Evolutionary conservation across 1,140 invertebrate species (phyloP).

Genomic region (Drosophila pseudoananassae): DNA sequence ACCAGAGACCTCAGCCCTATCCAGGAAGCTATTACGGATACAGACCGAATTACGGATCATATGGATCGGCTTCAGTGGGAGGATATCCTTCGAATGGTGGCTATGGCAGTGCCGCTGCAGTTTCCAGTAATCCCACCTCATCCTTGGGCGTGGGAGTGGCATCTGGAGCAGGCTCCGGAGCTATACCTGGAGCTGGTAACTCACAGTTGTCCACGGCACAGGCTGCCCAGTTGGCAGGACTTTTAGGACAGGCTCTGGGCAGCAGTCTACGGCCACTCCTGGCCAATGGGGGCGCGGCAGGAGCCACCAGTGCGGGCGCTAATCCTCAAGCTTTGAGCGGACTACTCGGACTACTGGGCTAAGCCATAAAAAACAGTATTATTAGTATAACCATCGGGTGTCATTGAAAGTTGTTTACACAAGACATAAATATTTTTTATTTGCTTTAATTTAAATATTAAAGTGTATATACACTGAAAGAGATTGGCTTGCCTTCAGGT

Average conservation of each 20-base stretch:
- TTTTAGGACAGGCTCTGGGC: slow-evolving; percentile 64
- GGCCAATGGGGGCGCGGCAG: slow-evolving; percentile 52
- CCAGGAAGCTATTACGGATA: slow-evolving; percentile 48
- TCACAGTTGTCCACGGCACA: slow-evolving; percentile 52
- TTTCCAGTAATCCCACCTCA: slow-evolving; percentile 6
- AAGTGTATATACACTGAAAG: background rate
- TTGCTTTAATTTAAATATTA: background rate
- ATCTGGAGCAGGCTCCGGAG: slow-evolving; percentile 2
- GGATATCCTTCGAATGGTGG: slow-evolving; percentile 21
- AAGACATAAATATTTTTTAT: background rate
- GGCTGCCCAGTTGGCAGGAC: slow-evolving; percentile 60
- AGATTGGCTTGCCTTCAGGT: background rate
- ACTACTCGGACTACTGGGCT: slow-evolving; percentile 52
- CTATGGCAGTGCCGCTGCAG: slow-evolving; percentile 15
- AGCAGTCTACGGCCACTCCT: slow-evolving; percentile 62
- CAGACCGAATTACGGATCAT: slow-evolving; percentile 46
- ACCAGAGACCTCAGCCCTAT: slow-evolving; percentile 54
- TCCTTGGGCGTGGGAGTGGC: background rate
- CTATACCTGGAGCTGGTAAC: slow-evolving; percentile 8
- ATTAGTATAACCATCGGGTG: background rate
- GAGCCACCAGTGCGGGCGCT: slow-evolving; percentile 9
- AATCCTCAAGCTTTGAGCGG: slow-evolving; percentile 55
- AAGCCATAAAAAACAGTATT: slow-evolving; percentile 30
- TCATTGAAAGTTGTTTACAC: background rate
- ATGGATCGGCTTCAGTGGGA: slow-evolving; percentile 6